These are phyloP conservation scores for Suillia variegata DNA, from an alignment of 2,888 invertebrate species.

Conservation along the genomic window DNA sequence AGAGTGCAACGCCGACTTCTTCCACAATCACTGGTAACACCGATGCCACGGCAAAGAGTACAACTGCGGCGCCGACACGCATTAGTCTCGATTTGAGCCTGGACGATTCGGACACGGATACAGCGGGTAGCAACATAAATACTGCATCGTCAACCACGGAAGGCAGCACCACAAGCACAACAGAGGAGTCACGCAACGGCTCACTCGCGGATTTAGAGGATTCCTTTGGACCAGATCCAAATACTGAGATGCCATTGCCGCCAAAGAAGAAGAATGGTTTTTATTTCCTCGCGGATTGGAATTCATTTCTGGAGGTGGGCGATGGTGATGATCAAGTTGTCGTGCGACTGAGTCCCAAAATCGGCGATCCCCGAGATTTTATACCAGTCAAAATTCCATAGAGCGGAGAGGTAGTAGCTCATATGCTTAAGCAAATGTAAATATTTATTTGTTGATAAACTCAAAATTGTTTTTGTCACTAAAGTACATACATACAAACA, in stretches of 20 bases:
- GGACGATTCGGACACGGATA: slow-evolving; percentile 26
- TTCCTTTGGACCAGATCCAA: slow-evolving; percentile 70
- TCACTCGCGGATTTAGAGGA: slow-evolving; percentile 70
- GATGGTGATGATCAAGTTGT: slow-evolving; percentile 77
- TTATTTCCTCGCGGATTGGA: slow-evolving; percentile 86
- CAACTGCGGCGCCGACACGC: slow-evolving; percentile 43
- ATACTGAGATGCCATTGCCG: slow-evolving; percentile 66
- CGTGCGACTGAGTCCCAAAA: slow-evolving; percentile 79
- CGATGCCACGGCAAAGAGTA: slow-evolving; percentile 22
- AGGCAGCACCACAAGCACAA: slow-evolving; percentile 37
- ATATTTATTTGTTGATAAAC: not conserved
- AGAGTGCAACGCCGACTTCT: slow-evolving; percentile 45
- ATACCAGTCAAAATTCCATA: slow-evolving; percentile 76
- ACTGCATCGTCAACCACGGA: slow-evolving; percentile 29
- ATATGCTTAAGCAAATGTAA: not conserved
- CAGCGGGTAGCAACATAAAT: slow-evolving; percentile 19
- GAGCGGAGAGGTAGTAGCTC: slow-evolving; percentile 32
- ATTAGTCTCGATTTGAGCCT: slow-evolving; percentile 46
- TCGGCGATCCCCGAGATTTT: slow-evolving; percentile 80
- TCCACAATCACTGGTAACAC: slow-evolving; percentile 6
- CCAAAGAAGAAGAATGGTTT: slow-evolving; percentile 76
- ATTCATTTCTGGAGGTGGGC: slow-evolving; percentile 83
- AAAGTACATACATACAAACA: too few relatives aligned
- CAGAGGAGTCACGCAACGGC: slow-evolving; percentile 55
- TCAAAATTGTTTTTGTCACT: not conserved